phyloP scores from a whole-genome alignment of 2,113 vertebrate species.

The Neolamprologus hecqui region DNA sequence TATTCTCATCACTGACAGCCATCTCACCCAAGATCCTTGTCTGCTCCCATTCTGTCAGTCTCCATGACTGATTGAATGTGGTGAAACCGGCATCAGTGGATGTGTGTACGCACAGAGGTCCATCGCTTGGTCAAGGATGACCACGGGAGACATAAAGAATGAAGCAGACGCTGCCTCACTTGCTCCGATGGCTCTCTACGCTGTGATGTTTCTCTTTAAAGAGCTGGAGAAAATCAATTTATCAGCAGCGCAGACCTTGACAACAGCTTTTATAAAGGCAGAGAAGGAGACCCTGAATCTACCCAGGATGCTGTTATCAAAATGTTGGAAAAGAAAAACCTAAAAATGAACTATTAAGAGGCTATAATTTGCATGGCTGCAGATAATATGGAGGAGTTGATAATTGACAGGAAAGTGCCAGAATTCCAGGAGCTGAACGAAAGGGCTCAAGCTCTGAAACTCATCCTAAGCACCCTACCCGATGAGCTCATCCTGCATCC shows the following conservation, averaged over 20 bases:
- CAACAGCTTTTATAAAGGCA: slow-evolving; percentile 91
- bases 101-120: neutral
- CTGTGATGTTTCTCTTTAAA: slow-evolving; percentile 91
- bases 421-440: slow-evolving; percentile 95
- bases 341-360: slow-evolving; percentile 88
- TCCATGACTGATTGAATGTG: slow-evolving; percentile 9
- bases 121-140: slow-evolving; percentile 76
- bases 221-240: slow-evolving; percentile 89
- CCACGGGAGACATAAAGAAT: slow-evolving; percentile 97
- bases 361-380: slow-evolving; percentile 88
- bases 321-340: slow-evolving; percentile 85
- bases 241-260: slow-evolving; percentile 88
- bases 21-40: neutral
- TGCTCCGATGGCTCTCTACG: slow-evolving; percentile 90
- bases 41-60: slow-evolving; percentile 15
- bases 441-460: slow-evolving; percentile 88
- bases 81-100: neutral
- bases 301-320: slow-evolving; percentile 86
- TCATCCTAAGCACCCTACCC: slow-evolving; percentile 92
- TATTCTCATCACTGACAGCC: neutral
- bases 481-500: slow-evolving; percentile 78
- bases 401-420: slow-evolving; percentile 88
- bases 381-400: slow-evolving; percentile 87
- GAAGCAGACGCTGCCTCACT: slow-evolving; percentile 86
- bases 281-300: slow-evolving; percentile 85